A percentile compares a stretch with the other conserved stretches of the same genome.
These are phyloP conservation scores for Hestina assimilis DNA, from an alignment of 1,140 invertebrate species.

Conservation along the genomic window DNA sequence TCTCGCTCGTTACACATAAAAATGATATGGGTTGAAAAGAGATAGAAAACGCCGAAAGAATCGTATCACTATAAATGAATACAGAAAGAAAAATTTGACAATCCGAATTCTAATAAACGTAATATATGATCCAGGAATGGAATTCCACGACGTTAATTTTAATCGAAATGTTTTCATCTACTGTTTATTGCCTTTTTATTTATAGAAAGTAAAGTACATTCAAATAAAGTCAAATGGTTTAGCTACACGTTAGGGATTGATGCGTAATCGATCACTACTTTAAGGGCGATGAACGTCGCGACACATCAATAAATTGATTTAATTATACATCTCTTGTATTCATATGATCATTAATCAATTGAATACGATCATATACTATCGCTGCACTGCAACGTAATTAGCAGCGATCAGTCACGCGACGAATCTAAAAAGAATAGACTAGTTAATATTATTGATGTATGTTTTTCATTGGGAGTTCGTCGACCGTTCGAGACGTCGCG, in stretches of 20 bases:
- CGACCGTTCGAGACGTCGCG: conserved; percentile 67
- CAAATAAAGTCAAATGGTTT: not conserved
- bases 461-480: conserved; percentile 46
- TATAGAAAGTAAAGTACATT: conserved; percentile 7
- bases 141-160: conserved; percentile 44
- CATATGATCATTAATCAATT: conserved; percentile 23
- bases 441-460: conserved; percentile 18
- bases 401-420: conserved; percentile 14
- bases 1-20: conserved; percentile 26
- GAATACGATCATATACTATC: conserved; percentile 8
- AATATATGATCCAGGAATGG: conserved; percentile 52
- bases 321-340: conserved; percentile 13
- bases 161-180: conserved; percentile 35
- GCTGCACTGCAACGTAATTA: conserved; percentile 19
- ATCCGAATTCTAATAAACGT: conserved; percentile 48
- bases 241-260: not conserved
- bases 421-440: conserved; percentile 8
- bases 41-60: conserved; percentile 15
- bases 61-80: conserved; percentile 48
- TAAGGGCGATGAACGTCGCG: not conserved
- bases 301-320: conserved; percentile 5
- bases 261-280: conserved; percentile 7
- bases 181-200: conserved; percentile 7
- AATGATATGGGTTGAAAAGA: conserved; percentile 15
- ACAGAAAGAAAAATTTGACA: conserved; percentile 47